Base-by-base conservation (phyloP, 2,888 invertebrate genomes). In the Heliothis peltigera region DNA sequence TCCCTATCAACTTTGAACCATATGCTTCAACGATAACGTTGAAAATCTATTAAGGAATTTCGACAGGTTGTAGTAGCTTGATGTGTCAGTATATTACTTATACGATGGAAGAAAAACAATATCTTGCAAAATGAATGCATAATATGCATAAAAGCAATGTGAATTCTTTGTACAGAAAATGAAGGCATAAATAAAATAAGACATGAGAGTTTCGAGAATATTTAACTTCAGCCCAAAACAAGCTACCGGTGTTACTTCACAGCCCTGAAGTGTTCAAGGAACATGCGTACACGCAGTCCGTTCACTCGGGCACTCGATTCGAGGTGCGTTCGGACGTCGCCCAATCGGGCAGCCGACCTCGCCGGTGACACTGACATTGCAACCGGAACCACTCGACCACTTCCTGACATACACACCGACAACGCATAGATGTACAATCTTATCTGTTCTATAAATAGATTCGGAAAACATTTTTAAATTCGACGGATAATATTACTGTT, bases 291-390 rank as follows among this genome's bases (percentile, higher is more conserved):
- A 54, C 57, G 48, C 56, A 51, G 54, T 43, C 54, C 56, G 60
- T 54, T 71, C 76, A 58, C 65, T 56, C 18, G 28, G 59, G 58
- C 52, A 49, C 28, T 52, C 49, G 22, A 55, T 42, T 17, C 43
- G 43, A 39, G 32, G 28, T 17, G 21, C 51, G 46, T 46, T 54
- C 57, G 47, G 79, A 63, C 81, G 87, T 76, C 74, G 81, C 80
- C 84, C 80, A 86, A 85, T 82, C 84, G 77, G 83, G 82, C 82
- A 70, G 70, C 63, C 83, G 87, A 81, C 92, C 93, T 92, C 89
- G 89, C 58, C 44, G 53, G 56, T 80, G 90, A 81, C 92, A 91
- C 89, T 92, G 93, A 92, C 92, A 92, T 93, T 93, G 92, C 83
- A 76, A 79, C 89, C 92, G 92, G 92, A 92, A 92, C 89, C 71